Conservation (phyloP, 2,888 invertebrate genomes). For the Macrophya alboannulata region DNA sequence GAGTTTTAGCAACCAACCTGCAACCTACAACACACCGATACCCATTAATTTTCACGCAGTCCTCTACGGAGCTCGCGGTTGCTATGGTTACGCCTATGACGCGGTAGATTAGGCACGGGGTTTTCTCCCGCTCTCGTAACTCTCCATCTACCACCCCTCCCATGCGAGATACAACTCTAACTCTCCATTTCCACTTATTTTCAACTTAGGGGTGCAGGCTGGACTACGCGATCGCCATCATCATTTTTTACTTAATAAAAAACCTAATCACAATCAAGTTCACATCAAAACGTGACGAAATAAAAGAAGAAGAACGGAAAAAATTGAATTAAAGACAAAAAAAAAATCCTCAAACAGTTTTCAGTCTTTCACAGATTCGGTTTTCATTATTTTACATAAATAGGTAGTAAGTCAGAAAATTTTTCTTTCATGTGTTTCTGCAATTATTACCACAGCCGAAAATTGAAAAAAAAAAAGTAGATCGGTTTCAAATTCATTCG, state of each 20-base stretch:
- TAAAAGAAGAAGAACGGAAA: too few relatives aligned
- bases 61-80: slow-evolving; percentile 9
- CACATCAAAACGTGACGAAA: too few relatives aligned
- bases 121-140: background rate
- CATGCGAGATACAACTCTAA: background rate
- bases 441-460: too few relatives aligned
- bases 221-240: background rate
- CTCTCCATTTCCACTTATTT: background rate
- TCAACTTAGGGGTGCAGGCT: background rate
- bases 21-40: slow-evolving; percentile 39
- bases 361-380: too few relatives aligned
- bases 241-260: background rate
- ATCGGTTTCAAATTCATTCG: too few relatives aligned
- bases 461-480: too few relatives aligned
- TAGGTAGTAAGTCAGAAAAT: too few relatives aligned
- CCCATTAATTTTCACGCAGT: slow-evolving; percentile 46
- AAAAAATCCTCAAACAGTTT: too few relatives aligned
- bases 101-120: slow-evolving; percentile 49
- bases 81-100: slow-evolving; percentile 34
- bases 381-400: too few relatives aligned
- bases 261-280: background rate
- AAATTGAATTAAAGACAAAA: too few relatives aligned
- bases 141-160: background rate
- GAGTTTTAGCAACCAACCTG: slow-evolving; percentile 42
- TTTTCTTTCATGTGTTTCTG: too few relatives aligned